phyloP scores from a whole-genome alignment of 2,797 vertebrate species.

The Gallinago stenura region DNA sequence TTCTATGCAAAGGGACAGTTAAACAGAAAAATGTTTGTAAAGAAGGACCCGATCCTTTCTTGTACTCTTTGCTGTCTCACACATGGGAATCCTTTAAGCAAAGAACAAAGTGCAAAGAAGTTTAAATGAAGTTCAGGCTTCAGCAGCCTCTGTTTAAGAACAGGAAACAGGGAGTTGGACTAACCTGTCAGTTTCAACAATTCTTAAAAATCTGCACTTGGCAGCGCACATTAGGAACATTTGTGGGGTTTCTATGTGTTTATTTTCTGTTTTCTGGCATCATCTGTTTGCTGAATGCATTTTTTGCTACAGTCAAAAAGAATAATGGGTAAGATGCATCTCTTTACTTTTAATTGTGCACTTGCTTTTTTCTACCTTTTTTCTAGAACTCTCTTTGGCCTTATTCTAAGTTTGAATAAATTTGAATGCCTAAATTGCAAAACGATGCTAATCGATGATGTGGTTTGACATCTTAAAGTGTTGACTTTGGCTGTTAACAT shows the following conservation, averaged over 20 bases:
- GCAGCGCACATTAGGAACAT: background rate
- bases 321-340: background rate
- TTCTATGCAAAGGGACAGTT: background rate
- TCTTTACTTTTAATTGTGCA: background rate
- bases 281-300: background rate
- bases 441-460: background rate
- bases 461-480: background rate
- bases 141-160: constrained; percentile 13
- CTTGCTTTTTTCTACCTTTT: background rate
- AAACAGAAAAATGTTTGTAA: background rate
- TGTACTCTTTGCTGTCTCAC: background rate
- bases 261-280: background rate
- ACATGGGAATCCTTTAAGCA: background rate
- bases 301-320: background rate
- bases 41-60: background rate
- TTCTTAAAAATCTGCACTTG: background rate
- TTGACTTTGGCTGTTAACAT: too few relatives aligned
- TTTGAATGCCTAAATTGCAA: background rate
- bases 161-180: background rate
- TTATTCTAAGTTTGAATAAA: background rate
- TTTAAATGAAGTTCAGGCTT: constrained; percentile 28
- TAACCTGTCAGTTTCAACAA: background rate
- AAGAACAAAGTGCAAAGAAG: background rate
- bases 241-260: background rate
- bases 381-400: background rate